Evolutionary conservation across 2,113 vertebrate genomes (phyloP).

Genomic region (Phylloscopus whistleri): DNA sequence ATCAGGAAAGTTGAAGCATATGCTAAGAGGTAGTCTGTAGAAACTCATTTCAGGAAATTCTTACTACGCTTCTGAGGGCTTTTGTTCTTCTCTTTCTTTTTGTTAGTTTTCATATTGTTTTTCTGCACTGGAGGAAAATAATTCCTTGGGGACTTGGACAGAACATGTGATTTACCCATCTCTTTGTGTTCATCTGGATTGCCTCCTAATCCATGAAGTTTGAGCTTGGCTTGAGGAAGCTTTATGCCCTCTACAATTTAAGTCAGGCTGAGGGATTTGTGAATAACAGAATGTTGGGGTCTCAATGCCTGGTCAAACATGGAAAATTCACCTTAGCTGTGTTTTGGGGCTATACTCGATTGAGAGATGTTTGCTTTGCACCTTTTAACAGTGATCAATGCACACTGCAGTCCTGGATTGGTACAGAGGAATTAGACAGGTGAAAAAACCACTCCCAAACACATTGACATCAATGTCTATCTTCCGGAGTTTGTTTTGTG

Average conservation of each 20-base stretch:
- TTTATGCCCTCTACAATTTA: neutral
- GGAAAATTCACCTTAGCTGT: neutral
- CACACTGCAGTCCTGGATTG: slow-evolving; percentile 79
- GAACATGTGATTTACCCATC: neutral
- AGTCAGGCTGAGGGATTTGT: neutral
- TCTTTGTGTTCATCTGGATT: neutral
- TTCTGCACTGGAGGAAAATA: neutral
- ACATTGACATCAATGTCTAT: neutral
- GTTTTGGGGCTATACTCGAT: neutral
- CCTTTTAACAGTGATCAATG: neutral
- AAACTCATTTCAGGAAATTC: neutral
- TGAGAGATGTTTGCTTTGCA: neutral
- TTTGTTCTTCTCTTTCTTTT: neutral
- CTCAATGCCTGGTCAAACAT: neutral
- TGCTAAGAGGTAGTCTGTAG: neutral
- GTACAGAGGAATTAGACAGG: slow-evolving; percentile 71
- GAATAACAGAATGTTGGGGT: rapidly evolving
- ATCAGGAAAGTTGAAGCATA: neutral
- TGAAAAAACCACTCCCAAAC: slow-evolving; percentile 23
- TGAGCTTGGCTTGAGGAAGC: neutral
- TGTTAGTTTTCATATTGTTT: neutral
- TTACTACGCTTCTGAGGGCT: rapidly evolving
- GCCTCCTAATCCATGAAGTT: neutral
- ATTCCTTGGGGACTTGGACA: neutral
- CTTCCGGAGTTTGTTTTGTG: slow-evolving; percentile 4